Percentiles rank a stretch among this genome's conserved stretches.
phyloP scores from a whole-genome alignment of 2,113 vertebrate species.

The Peucedramus taeniatus region DNA sequence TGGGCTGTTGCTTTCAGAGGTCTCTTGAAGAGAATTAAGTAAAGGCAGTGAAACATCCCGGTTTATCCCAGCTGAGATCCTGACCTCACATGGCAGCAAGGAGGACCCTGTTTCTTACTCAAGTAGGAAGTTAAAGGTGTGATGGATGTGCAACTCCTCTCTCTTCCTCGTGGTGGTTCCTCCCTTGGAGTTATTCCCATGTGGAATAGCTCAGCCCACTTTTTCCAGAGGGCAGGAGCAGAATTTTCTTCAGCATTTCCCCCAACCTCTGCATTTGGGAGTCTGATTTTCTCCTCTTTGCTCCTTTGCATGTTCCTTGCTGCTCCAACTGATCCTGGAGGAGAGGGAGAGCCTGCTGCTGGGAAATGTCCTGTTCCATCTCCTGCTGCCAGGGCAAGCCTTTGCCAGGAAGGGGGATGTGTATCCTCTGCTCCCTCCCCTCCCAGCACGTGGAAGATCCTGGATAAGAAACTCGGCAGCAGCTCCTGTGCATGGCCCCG shows the following conservation, averaged over 20 bases:
- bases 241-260: not conserved
- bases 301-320: not conserved
- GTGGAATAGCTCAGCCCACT: not conserved
- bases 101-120: not conserved
- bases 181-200: fast-evolving
- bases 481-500: not conserved
- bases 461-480: not conserved
- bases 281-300: not conserved
- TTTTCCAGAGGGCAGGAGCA: not conserved
- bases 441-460: not conserved
- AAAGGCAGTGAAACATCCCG: not conserved
- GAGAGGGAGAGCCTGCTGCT: not conserved
- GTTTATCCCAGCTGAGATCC: not conserved
- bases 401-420: not conserved
- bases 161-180: not conserved
- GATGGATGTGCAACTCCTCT: fast-evolving
- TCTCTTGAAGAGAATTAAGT: not conserved
- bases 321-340: not conserved
- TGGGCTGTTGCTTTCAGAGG: not conserved
- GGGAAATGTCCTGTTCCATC: not conserved
- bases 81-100: not conserved
- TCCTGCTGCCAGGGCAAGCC: not conserved
- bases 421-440: not conserved
- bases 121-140: not conserved
- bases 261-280: not conserved